Percentiles rank a stretch among this genome's conserved stretches.
phyloP scores from a whole-genome alignment of 2,113 vertebrate genomes.

The Chaenocephalus aceratus region DNA sequence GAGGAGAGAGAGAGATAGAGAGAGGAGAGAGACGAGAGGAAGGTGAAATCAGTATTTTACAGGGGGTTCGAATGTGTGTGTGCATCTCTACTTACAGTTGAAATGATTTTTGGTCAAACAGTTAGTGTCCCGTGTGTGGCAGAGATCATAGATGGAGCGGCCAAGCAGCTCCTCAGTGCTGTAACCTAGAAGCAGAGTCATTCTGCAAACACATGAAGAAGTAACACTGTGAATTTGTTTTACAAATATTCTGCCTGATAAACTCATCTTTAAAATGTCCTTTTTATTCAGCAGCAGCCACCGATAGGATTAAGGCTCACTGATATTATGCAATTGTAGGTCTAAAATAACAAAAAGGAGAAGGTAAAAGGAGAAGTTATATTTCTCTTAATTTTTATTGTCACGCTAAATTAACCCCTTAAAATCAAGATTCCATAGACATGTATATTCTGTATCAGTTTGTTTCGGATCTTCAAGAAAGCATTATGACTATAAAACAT shows the following conservation, averaged over 20 bases:
- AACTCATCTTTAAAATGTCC: not conserved
- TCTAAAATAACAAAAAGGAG: conserved; percentile 2
- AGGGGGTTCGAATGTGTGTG: conserved; percentile 2
- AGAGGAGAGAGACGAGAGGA: conserved; percentile 27
- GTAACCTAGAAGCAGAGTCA: conserved; percentile 91
- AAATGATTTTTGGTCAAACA: conserved; percentile 91
- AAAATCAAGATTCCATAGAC: not conserved
- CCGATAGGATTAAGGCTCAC: not conserved
- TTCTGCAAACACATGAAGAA: conserved; percentile 79
- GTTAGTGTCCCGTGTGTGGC: conserved; percentile 90
- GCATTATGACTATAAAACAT: too few relatives aligned
- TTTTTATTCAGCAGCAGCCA: not conserved
- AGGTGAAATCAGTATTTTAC: not conserved
- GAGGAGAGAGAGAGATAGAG: conserved; percentile 25
- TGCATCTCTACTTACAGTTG: conserved; percentile 85
- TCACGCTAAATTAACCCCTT: conserved; percentile 2
- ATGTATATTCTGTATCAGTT: too few relatives aligned
- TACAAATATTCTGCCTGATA: not conserved
- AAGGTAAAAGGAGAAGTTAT: not conserved
- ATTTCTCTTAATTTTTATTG: not conserved
- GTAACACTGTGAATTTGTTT: not conserved
- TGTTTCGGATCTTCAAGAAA: too few relatives aligned
- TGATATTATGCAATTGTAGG: not conserved
- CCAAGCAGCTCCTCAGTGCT: conserved; percentile 91
- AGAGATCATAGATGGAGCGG: conserved; percentile 92